Percentiles rank a stretch among this genome's conserved stretches.
phyloP scores from a whole-genome alignment of 2,113 vertebrate genomes.

The Macquaria ambigua region DNA sequence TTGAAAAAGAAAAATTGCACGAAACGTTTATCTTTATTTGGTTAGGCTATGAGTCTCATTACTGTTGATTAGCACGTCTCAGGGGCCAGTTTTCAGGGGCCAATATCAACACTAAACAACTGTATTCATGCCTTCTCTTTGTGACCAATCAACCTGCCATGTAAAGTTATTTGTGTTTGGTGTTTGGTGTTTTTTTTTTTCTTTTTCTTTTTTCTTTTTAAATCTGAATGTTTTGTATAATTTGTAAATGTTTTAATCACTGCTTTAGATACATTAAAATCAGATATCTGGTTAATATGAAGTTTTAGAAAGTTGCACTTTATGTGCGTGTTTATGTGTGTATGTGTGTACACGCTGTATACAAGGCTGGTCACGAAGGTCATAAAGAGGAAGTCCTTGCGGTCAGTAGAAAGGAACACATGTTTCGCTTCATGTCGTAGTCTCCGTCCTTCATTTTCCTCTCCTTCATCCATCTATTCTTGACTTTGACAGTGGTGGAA shows the following conservation, averaged over 20 bases:
- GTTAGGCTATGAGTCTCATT: background rate
- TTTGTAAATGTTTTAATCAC: background rate
- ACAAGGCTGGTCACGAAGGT: constrained; percentile 62
- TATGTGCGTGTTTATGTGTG: constrained; percentile 33
- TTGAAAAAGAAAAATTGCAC: background rate
- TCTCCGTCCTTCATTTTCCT: constrained; percentile 63
- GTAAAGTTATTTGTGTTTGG: background rate
- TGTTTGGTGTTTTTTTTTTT: no score
- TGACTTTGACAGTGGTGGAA: constrained; percentile 59
- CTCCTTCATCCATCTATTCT: constrained; percentile 66
- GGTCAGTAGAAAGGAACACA: constrained; percentile 64
- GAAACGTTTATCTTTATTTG: background rate
- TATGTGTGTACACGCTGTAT: constrained; percentile 18
- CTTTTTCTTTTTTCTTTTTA: background rate
- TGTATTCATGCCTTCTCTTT: background rate
- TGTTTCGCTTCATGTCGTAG: constrained; percentile 67
- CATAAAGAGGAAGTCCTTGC: constrained; percentile 72
- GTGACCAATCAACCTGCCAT: background rate
- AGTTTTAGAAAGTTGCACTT: constrained; percentile 5
- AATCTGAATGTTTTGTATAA: background rate
- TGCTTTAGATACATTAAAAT: background rate
- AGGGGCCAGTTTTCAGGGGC: background rate
- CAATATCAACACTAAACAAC: background rate
- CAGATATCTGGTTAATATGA: background rate
- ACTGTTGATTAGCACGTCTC: background rate